Conservation (phyloP, 2,888 invertebrate genomes). For the Fragum fragum region DNA sequence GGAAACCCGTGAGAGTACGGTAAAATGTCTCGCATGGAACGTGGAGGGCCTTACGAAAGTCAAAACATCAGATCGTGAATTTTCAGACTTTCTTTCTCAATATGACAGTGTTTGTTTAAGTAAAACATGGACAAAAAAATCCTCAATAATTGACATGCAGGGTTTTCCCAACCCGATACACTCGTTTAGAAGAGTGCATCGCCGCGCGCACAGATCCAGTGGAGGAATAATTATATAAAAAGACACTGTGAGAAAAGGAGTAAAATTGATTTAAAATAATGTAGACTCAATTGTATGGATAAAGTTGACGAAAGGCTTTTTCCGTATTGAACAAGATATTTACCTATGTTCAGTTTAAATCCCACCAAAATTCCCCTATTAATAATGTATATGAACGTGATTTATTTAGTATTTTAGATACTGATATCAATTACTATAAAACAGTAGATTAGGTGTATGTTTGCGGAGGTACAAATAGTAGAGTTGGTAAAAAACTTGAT, state of each 20-base stretch:
- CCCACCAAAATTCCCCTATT: no score
- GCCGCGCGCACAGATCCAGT: background rate
- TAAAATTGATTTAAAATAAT: background rate
- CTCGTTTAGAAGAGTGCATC: background rate
- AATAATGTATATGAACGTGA: no score
- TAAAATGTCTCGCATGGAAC: conserved; percentile 18
- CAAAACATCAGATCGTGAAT: background rate
- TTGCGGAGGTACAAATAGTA: conserved; percentile 40
- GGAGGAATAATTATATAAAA: conserved; percentile 10
- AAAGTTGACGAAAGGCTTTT: background rate
- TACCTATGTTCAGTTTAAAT: no score
- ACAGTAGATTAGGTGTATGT: no score
- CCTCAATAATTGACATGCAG: background rate
- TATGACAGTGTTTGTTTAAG: conserved; percentile 9
- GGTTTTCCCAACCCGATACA: background rate
- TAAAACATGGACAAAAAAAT: conserved; percentile 26
- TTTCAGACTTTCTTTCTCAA: background rate
- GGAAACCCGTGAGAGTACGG: conserved; percentile 1
- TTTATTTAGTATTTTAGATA: no score
- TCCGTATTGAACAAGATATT: no score
- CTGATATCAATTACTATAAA: no score
- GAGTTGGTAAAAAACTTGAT: conserved; percentile 29
- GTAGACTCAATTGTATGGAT: conserved; percentile 18
- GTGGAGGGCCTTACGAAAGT: no score
- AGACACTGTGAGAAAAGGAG: conserved; percentile 13